Base-by-base conservation (phyloP, 2,797 vertebrate species). In the Corythornis leucogaster region DNA sequence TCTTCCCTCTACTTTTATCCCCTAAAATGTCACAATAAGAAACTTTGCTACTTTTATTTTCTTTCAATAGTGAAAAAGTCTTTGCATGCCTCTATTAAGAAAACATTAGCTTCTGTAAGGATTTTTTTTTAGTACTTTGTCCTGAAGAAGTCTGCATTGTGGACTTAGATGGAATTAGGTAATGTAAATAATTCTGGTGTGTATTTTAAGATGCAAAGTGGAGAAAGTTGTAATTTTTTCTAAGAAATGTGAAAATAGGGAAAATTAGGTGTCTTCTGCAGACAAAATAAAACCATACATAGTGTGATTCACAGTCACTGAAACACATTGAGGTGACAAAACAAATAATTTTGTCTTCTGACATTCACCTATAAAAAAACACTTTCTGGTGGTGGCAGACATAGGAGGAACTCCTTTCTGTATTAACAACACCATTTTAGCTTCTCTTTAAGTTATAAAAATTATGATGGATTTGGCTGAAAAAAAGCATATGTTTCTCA, bases 401-500 rank as follows among this genome's bases (percentile, higher is more conserved):
- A 18, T 58, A 22, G 28, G 22, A 54, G 12, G 42, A 61, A 42
- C 2, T 13, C 4, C 11, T 63, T 66, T 5, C 3, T 71, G 4
- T 42, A 15, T 79, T 57, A 45, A 13, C 6, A 69, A 5, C 16
- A 87, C 13, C 15, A n/a, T 12, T 7, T 38, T 48, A 26, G 4
- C 5, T 46, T 2, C 8, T 62, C 19, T 80, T 57, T 62, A 38
- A 69, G 8, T 54, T 69, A 38, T 7, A 75, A 64, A 67, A 71
- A 35, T 14, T 28, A 5, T 8, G 2, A 64, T 11, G 45, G 28
- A 38, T 78, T 53, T 75, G 14, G 5, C 16, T 70, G 66, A 75
- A 80, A 62, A 80, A 35, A 18, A 17, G 3, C 0, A 0, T 30
- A 6, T 5, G 48, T 82, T 73, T 66, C 33, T 61, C 0, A 1